Conservation (phyloP, 2,113 vertebrate species). For the Epinephelus lanceolatus region DNA sequence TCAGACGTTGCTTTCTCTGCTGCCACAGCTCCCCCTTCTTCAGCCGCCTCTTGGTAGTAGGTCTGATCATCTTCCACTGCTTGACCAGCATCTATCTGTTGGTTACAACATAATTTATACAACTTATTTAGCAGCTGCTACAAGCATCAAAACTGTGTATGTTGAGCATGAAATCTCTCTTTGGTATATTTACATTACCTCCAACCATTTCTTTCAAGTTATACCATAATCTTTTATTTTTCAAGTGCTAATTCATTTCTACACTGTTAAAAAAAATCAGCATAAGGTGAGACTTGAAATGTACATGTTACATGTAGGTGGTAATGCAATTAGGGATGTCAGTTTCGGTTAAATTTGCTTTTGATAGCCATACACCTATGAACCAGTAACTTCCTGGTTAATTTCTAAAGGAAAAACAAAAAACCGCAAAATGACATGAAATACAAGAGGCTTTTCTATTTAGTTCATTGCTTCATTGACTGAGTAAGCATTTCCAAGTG, state of each 20-base stretch:
- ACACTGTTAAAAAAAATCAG: neutral
- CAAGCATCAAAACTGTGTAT: neutral
- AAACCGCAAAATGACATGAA: too few relatives aligned
- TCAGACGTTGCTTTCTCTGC: neutral
- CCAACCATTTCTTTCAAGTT: neutral
- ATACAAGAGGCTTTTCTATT: too few relatives aligned
- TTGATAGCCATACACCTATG: too few relatives aligned
- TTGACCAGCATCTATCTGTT: conserved; percentile 40
- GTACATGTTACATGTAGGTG: too few relatives aligned
- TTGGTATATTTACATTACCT: neutral
- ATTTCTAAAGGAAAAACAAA: too few relatives aligned
- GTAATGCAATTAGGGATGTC: too few relatives aligned
- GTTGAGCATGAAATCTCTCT: neutral
- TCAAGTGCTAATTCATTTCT: neutral
- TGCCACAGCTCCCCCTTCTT: neutral
- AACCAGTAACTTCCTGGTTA: too few relatives aligned
- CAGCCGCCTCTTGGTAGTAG: neutral
- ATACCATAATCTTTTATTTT: neutral
- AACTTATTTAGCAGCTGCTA: neutral
- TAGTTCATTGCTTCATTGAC: too few relatives aligned
- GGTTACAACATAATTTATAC: neutral
- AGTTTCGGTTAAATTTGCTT: too few relatives aligned
- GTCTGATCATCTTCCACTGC: conserved; percentile 32
- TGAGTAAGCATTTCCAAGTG: too few relatives aligned
- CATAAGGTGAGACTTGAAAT: neutral